phyloP scores from a whole-genome alignment of 1,140 invertebrate genomes.

The Marisa cornuarietis region DNA sequence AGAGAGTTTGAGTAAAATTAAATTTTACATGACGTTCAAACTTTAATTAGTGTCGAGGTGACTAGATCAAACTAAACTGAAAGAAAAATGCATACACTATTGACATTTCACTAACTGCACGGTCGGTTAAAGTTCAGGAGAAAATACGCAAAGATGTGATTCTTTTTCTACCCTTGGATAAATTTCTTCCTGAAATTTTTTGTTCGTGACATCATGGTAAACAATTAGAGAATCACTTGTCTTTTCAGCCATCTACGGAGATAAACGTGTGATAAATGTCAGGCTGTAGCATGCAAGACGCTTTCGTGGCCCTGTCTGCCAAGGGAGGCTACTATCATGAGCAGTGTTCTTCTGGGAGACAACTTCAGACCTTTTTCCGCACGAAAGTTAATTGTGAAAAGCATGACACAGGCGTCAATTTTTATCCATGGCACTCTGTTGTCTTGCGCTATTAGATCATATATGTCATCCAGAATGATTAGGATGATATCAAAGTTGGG shows the following conservation, averaged over 20 bases:
- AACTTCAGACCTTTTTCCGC: not conserved
- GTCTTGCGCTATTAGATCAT: slow-evolving; percentile 6
- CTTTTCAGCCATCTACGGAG: no score
- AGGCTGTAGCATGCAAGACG: not conserved
- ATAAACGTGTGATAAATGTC: not conserved
- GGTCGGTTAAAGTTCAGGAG: not conserved
- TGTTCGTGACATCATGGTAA: slow-evolving; percentile 12
- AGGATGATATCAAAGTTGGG: slow-evolving; percentile 3
- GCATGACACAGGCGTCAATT: slow-evolving; percentile 12
- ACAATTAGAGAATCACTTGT: not conserved
- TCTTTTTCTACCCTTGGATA: slow-evolving; percentile 25
- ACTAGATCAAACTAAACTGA: not conserved
- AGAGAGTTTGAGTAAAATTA: no score
- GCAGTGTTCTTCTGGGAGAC: no score
- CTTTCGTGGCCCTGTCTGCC: not conserved
- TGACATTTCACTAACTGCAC: not conserved
- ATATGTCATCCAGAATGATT: slow-evolving; percentile 15
- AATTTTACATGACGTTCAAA: no score
- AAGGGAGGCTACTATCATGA: not conserved
- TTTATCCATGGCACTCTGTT: slow-evolving; percentile 7
- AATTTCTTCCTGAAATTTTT: slow-evolving; percentile 22
- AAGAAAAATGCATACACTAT: not conserved
- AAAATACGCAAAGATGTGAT: not conserved
- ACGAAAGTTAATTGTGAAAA: slow-evolving; percentile 4
- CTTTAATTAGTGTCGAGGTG: not conserved